These are phyloP conservation scores for Chaetophractus vellerosus DNA, from an alignment of 2,797 vertebrate species.

Conservation along the genomic window DNA sequence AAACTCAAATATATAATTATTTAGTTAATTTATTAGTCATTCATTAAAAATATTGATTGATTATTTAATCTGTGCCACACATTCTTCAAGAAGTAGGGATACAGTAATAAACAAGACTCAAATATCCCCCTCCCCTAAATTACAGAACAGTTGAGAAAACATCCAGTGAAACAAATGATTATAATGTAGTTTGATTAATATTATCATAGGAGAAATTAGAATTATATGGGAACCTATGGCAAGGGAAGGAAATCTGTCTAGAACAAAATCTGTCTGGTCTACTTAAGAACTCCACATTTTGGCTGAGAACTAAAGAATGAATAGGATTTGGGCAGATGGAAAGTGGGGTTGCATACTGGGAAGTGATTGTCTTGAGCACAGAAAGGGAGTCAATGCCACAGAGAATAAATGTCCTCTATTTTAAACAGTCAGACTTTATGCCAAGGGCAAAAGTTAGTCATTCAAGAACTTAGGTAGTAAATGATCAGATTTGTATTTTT, in stretches of 20 bases:
- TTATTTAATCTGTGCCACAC: not conserved
- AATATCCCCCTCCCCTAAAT: not conserved
- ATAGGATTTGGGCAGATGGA: not conserved
- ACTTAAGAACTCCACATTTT: conserved; percentile 6
- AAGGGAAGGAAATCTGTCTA: not conserved
- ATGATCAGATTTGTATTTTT: conserved; percentile 22
- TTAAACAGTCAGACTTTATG: conserved; percentile 18
- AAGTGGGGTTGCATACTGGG: not conserved
- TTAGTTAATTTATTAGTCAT: conserved; percentile 35
- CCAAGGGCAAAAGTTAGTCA: conserved; percentile 1
- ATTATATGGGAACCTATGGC: not conserved
- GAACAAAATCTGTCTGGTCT: not conserved
- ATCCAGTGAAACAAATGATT: conserved; percentile 20
- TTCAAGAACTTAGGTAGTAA: not conserved
- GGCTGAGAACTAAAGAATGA: conserved; percentile 35
- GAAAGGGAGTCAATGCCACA: not conserved
- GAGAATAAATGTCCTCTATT: not conserved
- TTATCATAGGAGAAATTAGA: conserved; percentile 1
- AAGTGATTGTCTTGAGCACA: not conserved
- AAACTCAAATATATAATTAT: conserved; percentile 31
- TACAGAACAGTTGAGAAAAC: conserved; percentile 43
- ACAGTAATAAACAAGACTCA: not conserved
- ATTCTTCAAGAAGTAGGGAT: conserved; percentile 37
- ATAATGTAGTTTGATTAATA: not conserved
- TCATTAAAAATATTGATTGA: conserved; percentile 57